Evolutionary conservation across 2,797 vertebrate genomes (phyloP).

Genomic region (Hapalemur alaotrensis): DNA sequence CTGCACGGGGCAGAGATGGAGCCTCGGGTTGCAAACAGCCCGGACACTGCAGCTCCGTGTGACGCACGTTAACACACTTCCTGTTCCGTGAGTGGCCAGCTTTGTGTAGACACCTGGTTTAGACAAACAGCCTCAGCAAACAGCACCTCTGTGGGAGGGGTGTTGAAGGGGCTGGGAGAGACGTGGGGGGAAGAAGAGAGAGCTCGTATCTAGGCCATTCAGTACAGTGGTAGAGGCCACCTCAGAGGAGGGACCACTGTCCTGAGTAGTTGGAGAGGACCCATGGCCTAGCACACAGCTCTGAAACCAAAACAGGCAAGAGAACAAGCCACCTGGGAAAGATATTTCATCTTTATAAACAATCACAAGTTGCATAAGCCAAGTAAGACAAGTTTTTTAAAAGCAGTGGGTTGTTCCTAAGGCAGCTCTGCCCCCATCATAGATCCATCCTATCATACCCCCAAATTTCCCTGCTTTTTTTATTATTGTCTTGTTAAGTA

Average conservation of each 20-base stretch:
- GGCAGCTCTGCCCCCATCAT: background rate
- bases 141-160: constrained; percentile 69
- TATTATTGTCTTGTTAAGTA: background rate
- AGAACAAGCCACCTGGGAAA: fast-evolving
- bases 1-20: constrained; percentile 68
- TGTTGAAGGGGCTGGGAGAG: background rate
- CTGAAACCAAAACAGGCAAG: background rate
- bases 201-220: background rate
- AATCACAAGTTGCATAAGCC: background rate
- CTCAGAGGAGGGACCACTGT: background rate
- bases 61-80: constrained; percentile 86
- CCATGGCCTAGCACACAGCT: background rate
- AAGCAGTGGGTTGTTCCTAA: background rate
- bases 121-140: constrained; percentile 75
- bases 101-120: constrained; percentile 82
- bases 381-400: background rate
- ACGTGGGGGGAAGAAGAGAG: constrained; percentile 25
- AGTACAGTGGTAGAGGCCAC: background rate
- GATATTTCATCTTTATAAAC: constrained; percentile 10
- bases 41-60: constrained; percentile 85
- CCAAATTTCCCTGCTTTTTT: background rate
- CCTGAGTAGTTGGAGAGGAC: constrained; percentile 6
- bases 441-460: background rate
- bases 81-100: constrained; percentile 77
- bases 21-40: constrained; percentile 85